Percentiles rank a stretch among this genome's conserved stretches.
Evolutionary conservation across 2,113 vertebrate species (phyloP).

Genomic region (Hippopotamus amphibius): DNA sequence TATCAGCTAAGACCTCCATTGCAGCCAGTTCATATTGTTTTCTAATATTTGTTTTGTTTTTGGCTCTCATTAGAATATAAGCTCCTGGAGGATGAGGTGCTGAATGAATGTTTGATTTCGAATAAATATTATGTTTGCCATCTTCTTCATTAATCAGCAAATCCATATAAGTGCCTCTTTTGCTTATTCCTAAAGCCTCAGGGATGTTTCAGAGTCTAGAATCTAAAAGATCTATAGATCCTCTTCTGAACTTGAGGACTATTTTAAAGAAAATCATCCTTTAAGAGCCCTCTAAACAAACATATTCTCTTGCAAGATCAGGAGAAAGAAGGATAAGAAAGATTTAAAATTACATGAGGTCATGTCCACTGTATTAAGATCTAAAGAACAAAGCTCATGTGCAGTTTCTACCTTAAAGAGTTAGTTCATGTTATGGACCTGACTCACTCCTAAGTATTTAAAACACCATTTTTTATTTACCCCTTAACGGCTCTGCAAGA

Average conservation of each 20-base stretch:
- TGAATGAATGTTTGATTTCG: neutral
- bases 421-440: neutral
- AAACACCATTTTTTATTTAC: neutral
- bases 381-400: neutral
- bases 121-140: neutral
- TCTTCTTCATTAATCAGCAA: neutral
- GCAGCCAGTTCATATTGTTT: neutral
- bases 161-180: neutral
- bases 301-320: neutral
- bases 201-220: neutral
- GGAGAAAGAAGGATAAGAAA: neutral
- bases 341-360: neutral
- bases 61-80: neutral
- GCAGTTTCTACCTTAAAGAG: neutral
- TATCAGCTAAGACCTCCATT: neutral
- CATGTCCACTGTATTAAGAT: neutral
- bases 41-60: neutral
- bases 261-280: neutral
- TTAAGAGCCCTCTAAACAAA: neutral
- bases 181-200: neutral
- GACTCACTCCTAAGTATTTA: neutral
- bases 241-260: neutral
- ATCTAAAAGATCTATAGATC: neutral
- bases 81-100: neutral
- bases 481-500: neutral